These are phyloP conservation scores for Euwallacea similis DNA, from an alignment of 1,140 invertebrate species.

Conservation along the genomic window DNA sequence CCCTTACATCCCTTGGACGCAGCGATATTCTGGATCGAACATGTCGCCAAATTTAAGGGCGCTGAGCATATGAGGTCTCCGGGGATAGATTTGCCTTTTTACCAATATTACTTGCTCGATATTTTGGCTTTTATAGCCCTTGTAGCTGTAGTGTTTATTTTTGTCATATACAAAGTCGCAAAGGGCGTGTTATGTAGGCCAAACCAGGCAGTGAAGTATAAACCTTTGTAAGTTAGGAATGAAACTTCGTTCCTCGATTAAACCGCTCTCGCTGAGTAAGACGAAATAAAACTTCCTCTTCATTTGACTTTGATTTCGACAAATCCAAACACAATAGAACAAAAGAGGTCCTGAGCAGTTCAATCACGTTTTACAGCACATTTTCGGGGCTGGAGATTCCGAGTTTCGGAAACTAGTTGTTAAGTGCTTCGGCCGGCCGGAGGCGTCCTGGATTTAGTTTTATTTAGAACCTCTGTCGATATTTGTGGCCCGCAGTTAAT, in stretches of 20 bases:
- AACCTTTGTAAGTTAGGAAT: too few relatives aligned
- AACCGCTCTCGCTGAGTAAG: too few relatives aligned
- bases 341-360: conserved; percentile 7
- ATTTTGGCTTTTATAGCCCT: conserved; percentile 45
- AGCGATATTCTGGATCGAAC: conserved; percentile 66
- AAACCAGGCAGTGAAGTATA: too few relatives aligned
- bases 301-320: conserved; percentile 7
- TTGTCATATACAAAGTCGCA: background rate
- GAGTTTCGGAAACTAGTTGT: conserved; percentile 25
- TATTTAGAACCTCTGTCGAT: conserved; percentile 24
- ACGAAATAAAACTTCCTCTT: background rate
- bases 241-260: too few relatives aligned
- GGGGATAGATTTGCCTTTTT: conserved; percentile 60
- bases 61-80: conserved; percentile 60
- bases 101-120: conserved; percentile 65
- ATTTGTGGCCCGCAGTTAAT: conserved; percentile 24
- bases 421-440: conserved; percentile 21
- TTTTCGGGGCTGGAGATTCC: conserved; percentile 23
- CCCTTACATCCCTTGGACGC: conserved; percentile 59
- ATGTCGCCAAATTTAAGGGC: conserved; percentile 62
- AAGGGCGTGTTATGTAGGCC: background rate
- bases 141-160: background rate
- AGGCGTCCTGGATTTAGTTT: conserved; percentile 20
- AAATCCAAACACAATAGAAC: conserved; percentile 14
- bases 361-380: conserved; percentile 23